phyloP scores from a whole-genome alignment of 2,113 vertebrate genomes.

The Aix galericulata region DNA sequence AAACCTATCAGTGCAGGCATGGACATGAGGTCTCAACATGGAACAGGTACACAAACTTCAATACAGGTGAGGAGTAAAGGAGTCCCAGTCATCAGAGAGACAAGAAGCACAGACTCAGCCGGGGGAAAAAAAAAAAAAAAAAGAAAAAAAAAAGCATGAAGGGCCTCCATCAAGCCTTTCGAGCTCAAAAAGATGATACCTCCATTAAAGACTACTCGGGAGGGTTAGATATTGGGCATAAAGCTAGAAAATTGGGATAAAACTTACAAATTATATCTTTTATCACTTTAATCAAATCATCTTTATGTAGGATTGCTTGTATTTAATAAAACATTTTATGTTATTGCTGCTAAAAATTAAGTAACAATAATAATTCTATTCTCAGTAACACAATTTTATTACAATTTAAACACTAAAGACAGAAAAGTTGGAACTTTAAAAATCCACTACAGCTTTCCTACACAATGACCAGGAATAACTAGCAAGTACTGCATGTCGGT shows the following conservation, averaged over 20 bases:
- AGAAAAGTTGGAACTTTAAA: conserved; percentile 44
- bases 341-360: neutral
- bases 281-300: neutral
- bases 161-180: neutral
- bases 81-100: neutral
- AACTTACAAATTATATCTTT: neutral
- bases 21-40: neutral
- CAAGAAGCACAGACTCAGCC: neutral
- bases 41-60: conserved; percentile 42
- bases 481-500: neutral
- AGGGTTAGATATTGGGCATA: neutral
- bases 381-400: neutral
- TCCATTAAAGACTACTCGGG: neutral
- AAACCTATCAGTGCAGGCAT: conserved; percentile 9
- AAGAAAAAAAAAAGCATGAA: neutral
- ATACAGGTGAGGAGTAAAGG: neutral
- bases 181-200: conserved; percentile 10
- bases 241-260: neutral
- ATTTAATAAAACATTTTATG: neutral
- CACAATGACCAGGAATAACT: neutral
- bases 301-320: neutral
- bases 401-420: conserved; percentile 36
- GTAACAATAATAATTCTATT: conserved; percentile 22
- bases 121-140: neutral
- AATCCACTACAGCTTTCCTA: neutral